phyloP scores from a whole-genome alignment of 1,140 invertebrate species.

The Bacillus rossius region DNA sequence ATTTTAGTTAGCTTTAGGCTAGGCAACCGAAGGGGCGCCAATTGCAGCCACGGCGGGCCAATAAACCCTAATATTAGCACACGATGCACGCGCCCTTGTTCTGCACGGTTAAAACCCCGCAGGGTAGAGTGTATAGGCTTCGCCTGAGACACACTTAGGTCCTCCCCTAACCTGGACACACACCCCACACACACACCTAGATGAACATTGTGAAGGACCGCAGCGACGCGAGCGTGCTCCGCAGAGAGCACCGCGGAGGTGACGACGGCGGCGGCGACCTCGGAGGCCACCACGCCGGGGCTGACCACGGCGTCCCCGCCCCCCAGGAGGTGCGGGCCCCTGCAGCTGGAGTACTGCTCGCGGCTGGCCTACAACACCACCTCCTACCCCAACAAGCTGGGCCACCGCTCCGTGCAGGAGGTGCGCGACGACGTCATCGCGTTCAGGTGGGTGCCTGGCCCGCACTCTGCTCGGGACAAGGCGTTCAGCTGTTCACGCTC shows the following conservation, averaged over 20 bases:
- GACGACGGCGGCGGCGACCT: slow-evolving; percentile 27
- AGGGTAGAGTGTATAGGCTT: no score
- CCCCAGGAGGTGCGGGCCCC: slow-evolving; percentile 57
- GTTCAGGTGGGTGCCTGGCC: slow-evolving; percentile 47
- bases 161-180: no score
- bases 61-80: no score
- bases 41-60: no score
- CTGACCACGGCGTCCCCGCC: slow-evolving; percentile 46
- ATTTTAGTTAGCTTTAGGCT: no score
- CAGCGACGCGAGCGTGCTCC: no score
- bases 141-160: no score
- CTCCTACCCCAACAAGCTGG: slow-evolving; percentile 76
- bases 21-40: no score
- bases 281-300: slow-evolving; percentile 33
- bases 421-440: slow-evolving; percentile 71
- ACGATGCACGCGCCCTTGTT: no score
- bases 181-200: no score
- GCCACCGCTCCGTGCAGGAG: slow-evolving; percentile 54
- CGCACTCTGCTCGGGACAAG: background rate
- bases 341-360: slow-evolving; percentile 62
- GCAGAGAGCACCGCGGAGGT: slow-evolving; percentile 8
- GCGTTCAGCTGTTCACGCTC: background rate
- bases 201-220: no score
- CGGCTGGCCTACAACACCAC: slow-evolving; percentile 70
- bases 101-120: no score